Base-by-base conservation (phyloP, 2,888 invertebrate genomes). In the Plebejus anna region DNA sequence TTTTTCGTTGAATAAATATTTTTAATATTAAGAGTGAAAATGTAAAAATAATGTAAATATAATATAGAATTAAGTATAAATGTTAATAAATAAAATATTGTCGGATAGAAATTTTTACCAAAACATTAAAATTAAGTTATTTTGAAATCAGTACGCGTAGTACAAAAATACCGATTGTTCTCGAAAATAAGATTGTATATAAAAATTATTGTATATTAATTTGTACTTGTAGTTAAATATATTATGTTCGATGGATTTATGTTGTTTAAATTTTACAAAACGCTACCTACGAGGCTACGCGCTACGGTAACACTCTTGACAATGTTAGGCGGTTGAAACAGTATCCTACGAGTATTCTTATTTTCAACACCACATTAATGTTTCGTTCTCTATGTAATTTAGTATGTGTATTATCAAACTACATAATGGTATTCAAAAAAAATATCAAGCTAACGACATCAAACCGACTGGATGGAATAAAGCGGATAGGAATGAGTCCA, bases 201-300 rank as follows among this genome's bases (percentile, higher is more conserved):
- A 84, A 87, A 79, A 80, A 81, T 81, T 83, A 84, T 84, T 87
- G 89, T 88, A 89, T 81, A 88, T 89, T 88, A 85, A 87, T 87
- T 87, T 87, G 84, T 89, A 89, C 84, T 85, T 85, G 82, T 89
- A 91, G 88, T 88, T 84, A 85, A 89, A 91, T 83, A 90, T 89
- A 91, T 78, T 51, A 72, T 72, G 72, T 72, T 72, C 72, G 13
- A 51, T 72, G 72, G 72, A 72, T 28, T 47, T 5, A 76, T 78
- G 75, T 78, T 79, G 77, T 80, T 79, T 70, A 57, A 77, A 76
- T 76, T 16, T 66, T 75, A 76, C 32, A 55, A 16, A 28, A 28
- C 32, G 32, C 32, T 61, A 61, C 32, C 32, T 36, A 9, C 22
- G 22, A 22, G 22, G 0, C 22, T 22, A 22, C 22, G 22, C 22